These are phyloP conservation scores for Papilio demoleus DNA, from an alignment of 2,888 invertebrate genomes.

Conservation along the genomic window DNA sequence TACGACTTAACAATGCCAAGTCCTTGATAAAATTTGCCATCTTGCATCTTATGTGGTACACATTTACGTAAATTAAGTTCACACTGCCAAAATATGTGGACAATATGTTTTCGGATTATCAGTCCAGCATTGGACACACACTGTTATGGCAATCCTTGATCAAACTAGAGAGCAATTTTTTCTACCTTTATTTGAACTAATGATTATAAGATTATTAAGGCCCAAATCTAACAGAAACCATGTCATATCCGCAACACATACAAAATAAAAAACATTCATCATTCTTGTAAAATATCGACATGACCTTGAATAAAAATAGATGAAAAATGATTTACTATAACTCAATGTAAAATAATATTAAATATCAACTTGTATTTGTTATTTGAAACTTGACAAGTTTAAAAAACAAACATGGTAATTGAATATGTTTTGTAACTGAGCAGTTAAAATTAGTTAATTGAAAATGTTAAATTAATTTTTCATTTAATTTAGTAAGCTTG, in stretches of 20 bases:
- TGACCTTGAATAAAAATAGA: slow-evolving; percentile 6
- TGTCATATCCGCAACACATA: not conserved
- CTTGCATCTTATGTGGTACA: not conserved
- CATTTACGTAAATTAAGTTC: not conserved
- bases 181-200: no score
- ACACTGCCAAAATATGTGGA: not conserved
- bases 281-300: slow-evolving; percentile 1
- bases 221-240: not conserved
- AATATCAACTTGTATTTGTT: not conserved
- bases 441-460: not conserved
- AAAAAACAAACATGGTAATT: not conserved
- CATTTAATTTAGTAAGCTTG: not conserved
- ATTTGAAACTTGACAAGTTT: slow-evolving; percentile 6
- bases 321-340: not conserved
- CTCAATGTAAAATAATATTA: not conserved
- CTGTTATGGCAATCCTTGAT: no score
- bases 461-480: not conserved
- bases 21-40: slow-evolving; percentile 6
- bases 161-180: no score
- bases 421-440: not conserved
- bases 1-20: slow-evolving; percentile 17
- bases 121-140: not conserved
- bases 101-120: not conserved
- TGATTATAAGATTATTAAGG: no score
- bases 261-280: not conserved